Conservation (phyloP, 2,113 vertebrate species). For the Shinisaurus crocodilurus region DNA sequence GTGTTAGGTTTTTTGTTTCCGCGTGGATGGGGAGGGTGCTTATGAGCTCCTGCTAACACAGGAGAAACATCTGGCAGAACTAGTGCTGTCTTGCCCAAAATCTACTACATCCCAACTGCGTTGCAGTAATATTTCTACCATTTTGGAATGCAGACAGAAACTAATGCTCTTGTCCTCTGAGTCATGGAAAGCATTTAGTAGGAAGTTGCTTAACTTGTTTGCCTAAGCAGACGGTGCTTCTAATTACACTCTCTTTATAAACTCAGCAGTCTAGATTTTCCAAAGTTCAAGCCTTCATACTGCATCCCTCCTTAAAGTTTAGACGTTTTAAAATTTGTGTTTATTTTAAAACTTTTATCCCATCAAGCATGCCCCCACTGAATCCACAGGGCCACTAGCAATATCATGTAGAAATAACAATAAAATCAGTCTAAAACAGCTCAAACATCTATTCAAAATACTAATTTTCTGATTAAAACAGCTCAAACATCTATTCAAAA, state of each 20-base stretch:
- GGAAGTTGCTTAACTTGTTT: constrained; percentile 63
- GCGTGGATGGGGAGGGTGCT: too few relatives aligned
- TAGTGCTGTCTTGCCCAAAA: accelerated
- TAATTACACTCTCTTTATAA: constrained; percentile 34
- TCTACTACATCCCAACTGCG: neutral
- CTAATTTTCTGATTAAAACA: neutral
- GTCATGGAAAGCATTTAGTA: constrained; percentile 55
- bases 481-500: neutral
- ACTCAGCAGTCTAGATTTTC: constrained; percentile 6
- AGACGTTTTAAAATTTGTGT: neutral
- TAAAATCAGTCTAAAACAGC: neutral
- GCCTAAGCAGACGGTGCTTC: constrained; percentile 27
- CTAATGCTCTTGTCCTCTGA: constrained; percentile 44
- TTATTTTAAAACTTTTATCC: neutral
- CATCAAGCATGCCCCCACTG: neutral
- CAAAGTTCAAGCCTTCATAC: constrained; percentile 2
- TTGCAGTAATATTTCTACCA: neutral
- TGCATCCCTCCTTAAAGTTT: neutral
- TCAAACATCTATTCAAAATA: neutral
- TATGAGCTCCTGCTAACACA: accelerated
- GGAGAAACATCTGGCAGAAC: constrained; percentile 36
- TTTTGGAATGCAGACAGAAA: constrained; percentile 40
- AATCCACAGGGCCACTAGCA: neutral
- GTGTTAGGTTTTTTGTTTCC: neutral
- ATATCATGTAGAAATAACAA: neutral